Evolutionary conservation across 2,888 invertebrate species (phyloP), one percentile per base, ranked within the genome.

Genomic region (Scelioninae gen. 2): DNA sequence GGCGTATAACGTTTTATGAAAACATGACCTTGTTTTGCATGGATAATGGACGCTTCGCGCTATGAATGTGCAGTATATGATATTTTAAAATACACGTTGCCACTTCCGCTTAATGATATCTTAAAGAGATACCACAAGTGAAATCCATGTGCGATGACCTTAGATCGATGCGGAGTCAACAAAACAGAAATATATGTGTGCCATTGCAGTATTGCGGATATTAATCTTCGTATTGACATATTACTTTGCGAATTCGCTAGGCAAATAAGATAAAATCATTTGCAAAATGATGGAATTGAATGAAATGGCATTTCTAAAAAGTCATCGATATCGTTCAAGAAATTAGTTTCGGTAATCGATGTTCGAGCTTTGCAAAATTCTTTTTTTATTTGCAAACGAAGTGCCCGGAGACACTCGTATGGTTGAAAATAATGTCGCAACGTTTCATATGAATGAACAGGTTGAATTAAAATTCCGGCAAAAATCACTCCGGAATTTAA

Each of bases 41-140:
- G 64, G 31, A 53, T 55, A 53, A 64, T 64, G 46, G 45, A 46
- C 22, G 46, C 25, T 43, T 31, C 25, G 13, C 63, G 11, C 52
- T 18, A 19, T 15, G 11, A 28, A 11, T 5, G 13, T 31, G 18
- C 52, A n/a, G n/a, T n/a, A 19, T 35, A 9, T 52, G 52, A 52
- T 46, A 64, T 52, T 52, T 52, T 41, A 61, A 50, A 52, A 50
- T 43, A 22, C 33, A 13, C 15, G 31, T 52, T 33, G 19, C 63
- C 19, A 52, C 52, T 63, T 63, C 63, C 63, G 63, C 43, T 63
- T 63, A 52, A 63, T 43, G 61, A 50, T 61, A 46, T 46, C 39
- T 37, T 39, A 6, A 39, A 39, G 25, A 53, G 53, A 53, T 53
- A 39, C 19, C 50, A 9, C 50, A 18, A 31, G 50, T 39, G 50